Evolutionary conservation across 1,140 invertebrate genomes (phyloP), one percentile per base, ranked within the genome.

Genomic region (Drosophila watanabei): DNA sequence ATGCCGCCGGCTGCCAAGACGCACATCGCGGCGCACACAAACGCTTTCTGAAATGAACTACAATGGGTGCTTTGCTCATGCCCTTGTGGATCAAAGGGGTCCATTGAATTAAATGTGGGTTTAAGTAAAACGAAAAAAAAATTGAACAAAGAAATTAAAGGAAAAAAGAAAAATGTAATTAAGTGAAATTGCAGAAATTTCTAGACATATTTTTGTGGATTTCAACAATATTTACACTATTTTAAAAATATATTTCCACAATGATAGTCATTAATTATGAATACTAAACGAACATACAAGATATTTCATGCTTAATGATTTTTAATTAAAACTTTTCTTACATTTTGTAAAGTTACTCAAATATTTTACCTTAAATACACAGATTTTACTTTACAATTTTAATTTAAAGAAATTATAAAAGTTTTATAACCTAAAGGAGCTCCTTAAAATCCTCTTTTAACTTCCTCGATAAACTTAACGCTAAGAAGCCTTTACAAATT

Each of bases 1-100:
- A 24, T 75, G 57, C 60, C 75, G 57, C 49, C 60, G 60, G 64
- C 69, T 75, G 63, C 75, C 63, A 78, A 69, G 69, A 64, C 66
- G 59, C 80, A 72, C 73, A 77, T 66, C 37, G 57, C 35, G 39
- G 41, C 35, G 52, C 43, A 61, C 14, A 71, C 28, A 28, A 43
- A 45, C 49, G 56, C 49, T 18, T 20, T 35, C 20, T 16, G 43
- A 62, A 43, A 35, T 35, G 20, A 43, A 30, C n/a, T 61, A 61
- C 24, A 52, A 32, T 37, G 69, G 45, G 54, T 28, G 20, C 6
- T 56, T 30, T 30, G 75, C 11, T n/a, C n/a, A 62, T 79, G 43
- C 75, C 18, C 57, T 62, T 35, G 24, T 28, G 24, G 30, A 28
- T 8, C 5, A 46, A 35, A 30, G 56, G 24, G n/a, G 24, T 69